These are phyloP conservation scores for Dryobota labecula DNA, from an alignment of 2,888 invertebrate genomes.

Conservation along the genomic window DNA sequence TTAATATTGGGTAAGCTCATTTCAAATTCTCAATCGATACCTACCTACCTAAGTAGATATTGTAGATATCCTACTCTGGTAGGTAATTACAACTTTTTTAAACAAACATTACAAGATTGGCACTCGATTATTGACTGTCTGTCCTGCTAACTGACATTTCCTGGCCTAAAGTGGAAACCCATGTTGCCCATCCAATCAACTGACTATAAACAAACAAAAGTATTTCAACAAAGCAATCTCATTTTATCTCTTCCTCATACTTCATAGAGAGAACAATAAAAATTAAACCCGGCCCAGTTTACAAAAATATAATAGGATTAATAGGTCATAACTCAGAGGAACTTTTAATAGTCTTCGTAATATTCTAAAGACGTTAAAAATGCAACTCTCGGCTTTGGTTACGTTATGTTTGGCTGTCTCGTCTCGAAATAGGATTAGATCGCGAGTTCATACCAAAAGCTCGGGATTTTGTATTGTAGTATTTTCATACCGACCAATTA, in stretches of 20 bases:
- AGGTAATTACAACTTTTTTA: background rate
- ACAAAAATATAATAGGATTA: constrained; percentile 60
- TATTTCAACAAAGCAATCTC: constrained; percentile 22
- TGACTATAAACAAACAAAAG: constrained; percentile 28
- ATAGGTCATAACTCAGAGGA: constrained; percentile 61
- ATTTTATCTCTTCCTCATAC: constrained; percentile 64
- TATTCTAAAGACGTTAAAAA: constrained; percentile 53
- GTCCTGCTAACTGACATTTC: constrained; percentile 21
- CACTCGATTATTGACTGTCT: constrained; percentile 3
- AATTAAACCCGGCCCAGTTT: constrained; percentile 37
- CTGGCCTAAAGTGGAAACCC: constrained; percentile 33
- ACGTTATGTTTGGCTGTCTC: constrained; percentile 15
- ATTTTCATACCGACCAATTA: no score
- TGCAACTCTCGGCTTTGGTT: constrained; percentile 34
- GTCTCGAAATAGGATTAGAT: constrained; percentile 52
- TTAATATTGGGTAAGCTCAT: no score
- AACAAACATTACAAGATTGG: constrained; percentile 15
- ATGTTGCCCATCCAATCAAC: constrained; percentile 17
- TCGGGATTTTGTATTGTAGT: constrained; percentile 8
- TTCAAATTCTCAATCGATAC: background rate
- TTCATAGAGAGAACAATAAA: constrained; percentile 55
- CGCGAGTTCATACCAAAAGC: constrained; percentile 1
- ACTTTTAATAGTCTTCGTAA: constrained; percentile 53
- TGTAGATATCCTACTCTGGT: background rate
- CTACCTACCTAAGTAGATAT: background rate